These are phyloP conservation scores for Menidia beryllina DNA, from an alignment of 2,113 vertebrate species.

Conservation along the genomic window DNA sequence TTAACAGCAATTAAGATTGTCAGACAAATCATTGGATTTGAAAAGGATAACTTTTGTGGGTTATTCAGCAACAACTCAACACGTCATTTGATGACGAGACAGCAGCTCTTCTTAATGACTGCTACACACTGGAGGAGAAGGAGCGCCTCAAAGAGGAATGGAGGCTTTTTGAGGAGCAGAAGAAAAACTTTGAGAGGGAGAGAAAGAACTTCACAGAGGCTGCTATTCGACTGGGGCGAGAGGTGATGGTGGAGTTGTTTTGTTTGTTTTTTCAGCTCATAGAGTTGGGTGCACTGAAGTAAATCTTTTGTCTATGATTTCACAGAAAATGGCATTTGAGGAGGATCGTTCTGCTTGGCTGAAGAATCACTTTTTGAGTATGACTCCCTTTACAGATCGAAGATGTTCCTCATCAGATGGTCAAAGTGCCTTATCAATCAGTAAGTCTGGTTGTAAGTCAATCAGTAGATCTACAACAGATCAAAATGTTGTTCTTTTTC, in stretches of 20 bases:
- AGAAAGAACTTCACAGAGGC: slow-evolving; percentile 95
- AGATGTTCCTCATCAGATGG: slow-evolving; percentile 85
- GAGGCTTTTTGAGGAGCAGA: slow-evolving; percentile 93
- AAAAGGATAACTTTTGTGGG: slow-evolving; percentile 11
- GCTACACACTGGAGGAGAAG: slow-evolving; percentile 94
- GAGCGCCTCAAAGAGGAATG: slow-evolving; percentile 96
- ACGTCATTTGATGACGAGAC: slow-evolving; percentile 92
- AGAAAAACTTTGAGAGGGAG: slow-evolving; percentile 94
- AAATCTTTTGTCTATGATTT: background rate
- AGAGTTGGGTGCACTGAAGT: background rate
- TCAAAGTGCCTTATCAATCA: slow-evolving; percentile 88
- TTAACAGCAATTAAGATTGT: too few relatives aligned
- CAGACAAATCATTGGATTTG: background rate
- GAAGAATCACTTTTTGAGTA: slow-evolving; percentile 95
- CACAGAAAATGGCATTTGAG: slow-evolving; percentile 92
- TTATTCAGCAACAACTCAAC: slow-evolving; percentile 88
- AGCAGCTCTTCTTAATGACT: slow-evolving; percentile 88
- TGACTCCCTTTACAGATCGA: slow-evolving; percentile 88
- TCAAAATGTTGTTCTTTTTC: too few relatives aligned
- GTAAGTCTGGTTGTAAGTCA: slow-evolving; percentile 77
- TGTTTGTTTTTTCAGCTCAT: background rate
- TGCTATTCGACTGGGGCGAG: slow-evolving; percentile 93
- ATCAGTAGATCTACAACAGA: too few relatives aligned
- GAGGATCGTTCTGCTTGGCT: slow-evolving; percentile 92
- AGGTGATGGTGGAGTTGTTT: slow-evolving; percentile 66